Base-by-base conservation (phyloP, 1,140 invertebrate species). In the Daktulosphaira vitifoliae region DNA sequence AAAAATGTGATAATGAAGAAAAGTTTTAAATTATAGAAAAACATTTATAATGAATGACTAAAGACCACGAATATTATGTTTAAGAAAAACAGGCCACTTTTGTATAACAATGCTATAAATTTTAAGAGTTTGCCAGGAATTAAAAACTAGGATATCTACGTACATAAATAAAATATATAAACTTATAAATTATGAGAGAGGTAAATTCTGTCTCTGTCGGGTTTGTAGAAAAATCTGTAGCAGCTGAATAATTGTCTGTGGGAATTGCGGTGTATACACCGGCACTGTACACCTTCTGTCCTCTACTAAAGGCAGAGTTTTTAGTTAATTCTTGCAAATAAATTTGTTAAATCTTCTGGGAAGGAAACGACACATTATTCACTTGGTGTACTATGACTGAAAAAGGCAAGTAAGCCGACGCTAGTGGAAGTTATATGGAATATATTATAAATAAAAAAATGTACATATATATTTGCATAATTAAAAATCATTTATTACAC, bases 291-390 rank as follows among this genome's bases (percentile, higher is more conserved):
- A 44, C 7, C 15, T 5, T 11, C 29, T 11, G 11, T 11, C 29
- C 29, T 33, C 29, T 33, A 33, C 29, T 33, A 33, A 4, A 15
- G n/a, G 25, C 11, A 15, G 56, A 46, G 42, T 62, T 62, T 48
- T 62, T 33, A 8, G 42, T 48, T 62, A 62, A 62, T 62, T 62
- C 56, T 25, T 46, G 42, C 23, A 62, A 62, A 48, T 62, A 62
- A 62, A 42, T 62, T 62, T 48, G 56, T 62, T 62, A 62, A 62
- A 62, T 62, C 42, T 62, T 62, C 44, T 33, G 53, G 56, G 42
- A 62, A 18, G 42, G 18, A 48, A 62, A 62, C 29, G 56, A 62
- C 42, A 62, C 56, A 62, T 62, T 62, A 62, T 62, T 62, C 44
- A 62, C 44, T 15, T n/a, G 16, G n/a, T n/a, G n/a, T n/a, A n/a